phyloP scores from a whole-genome alignment of 2,113 vertebrate genomes.

The Oxyura jamaicensis region DNA sequence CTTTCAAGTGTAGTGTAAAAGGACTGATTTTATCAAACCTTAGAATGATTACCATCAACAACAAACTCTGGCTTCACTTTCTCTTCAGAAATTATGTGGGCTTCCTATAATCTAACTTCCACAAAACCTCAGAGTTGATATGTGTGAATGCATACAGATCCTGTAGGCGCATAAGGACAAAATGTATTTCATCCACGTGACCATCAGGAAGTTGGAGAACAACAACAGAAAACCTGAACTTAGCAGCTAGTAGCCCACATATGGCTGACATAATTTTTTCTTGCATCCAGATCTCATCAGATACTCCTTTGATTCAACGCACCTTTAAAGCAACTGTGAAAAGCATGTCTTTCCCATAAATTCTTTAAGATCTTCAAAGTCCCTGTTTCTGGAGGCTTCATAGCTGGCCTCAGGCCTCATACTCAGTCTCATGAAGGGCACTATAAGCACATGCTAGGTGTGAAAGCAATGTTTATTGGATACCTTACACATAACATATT shows the following conservation, averaged over 20 bases:
- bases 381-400: background rate
- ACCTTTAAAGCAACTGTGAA: background rate
- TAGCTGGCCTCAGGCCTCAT: too few relatives aligned
- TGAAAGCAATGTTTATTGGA: background rate
- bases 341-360: background rate
- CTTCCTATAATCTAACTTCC: background rate
- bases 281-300: background rate
- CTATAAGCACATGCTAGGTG: background rate
- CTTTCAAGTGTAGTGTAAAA: background rate
- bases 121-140: background rate
- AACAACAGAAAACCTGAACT: background rate
- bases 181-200: background rate
- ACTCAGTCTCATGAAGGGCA: background rate
- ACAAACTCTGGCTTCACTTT: background rate
- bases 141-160: fast-evolving
- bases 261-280: background rate
- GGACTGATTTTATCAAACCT: background rate
- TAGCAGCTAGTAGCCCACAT: background rate
- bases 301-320: background rate
- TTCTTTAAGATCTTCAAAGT: background rate
- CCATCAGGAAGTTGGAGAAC: background rate
- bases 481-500: background rate
- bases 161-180: background rate
- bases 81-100: background rate
- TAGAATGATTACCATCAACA: background rate